A percentile compares a stretch with the other conserved stretches of the same genome.
Conservation (phyloP, 2,797 vertebrate species). For the Smutsia temminckii region DNA sequence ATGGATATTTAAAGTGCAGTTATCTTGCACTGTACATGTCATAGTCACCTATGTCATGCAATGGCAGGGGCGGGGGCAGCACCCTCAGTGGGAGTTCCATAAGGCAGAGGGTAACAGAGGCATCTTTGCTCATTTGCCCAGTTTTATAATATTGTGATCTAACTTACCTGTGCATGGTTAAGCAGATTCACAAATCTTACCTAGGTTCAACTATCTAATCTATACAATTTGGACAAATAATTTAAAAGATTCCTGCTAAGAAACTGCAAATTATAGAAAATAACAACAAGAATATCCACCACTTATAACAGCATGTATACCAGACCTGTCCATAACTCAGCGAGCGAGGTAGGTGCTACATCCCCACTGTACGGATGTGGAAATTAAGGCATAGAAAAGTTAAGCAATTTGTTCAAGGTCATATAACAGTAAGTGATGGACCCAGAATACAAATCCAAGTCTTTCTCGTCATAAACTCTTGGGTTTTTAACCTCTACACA, state of each 20-base stretch:
- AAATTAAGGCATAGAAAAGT: neutral
- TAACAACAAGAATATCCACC: neutral
- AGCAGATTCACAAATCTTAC: neutral
- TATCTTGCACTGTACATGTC: neutral
- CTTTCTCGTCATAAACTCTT: neutral
- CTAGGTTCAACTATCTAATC: neutral
- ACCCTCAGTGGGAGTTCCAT: neutral
- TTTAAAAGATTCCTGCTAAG: slow-evolving; percentile 32
- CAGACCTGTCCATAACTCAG: neutral
- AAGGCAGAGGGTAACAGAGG: neutral
- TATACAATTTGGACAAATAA: neutral
- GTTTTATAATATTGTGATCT: neutral
- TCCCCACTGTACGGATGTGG: neutral
- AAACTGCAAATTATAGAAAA: neutral
- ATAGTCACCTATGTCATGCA: neutral
- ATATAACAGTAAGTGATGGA: neutral
- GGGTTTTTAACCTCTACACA: neutral
- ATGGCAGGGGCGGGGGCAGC: too few relatives aligned
- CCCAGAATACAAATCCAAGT: neutral
- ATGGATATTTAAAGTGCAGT: slow-evolving; percentile 8
- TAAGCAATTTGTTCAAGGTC: neutral
- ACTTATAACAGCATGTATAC: neutral
- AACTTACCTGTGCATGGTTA: neutral
- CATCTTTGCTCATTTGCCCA: neutral
- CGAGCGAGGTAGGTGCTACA: neutral